Evolutionary conservation across 2,888 invertebrate species (phyloP).

Genomic region (Aporophyla lueneburgensis): DNA sequence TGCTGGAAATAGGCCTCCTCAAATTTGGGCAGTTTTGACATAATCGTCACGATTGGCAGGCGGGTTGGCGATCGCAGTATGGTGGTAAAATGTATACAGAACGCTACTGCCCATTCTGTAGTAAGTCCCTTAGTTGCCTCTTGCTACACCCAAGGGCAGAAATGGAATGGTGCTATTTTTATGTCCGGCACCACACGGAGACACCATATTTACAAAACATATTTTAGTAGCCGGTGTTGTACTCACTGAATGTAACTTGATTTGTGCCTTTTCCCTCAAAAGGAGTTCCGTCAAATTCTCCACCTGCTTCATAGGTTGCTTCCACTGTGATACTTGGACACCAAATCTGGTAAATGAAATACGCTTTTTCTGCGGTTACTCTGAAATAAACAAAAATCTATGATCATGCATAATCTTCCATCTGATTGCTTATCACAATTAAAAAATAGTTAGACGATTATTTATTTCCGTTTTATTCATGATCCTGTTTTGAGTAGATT

Average conservation of each 20-base stretch:
- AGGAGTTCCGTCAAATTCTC: neutral
- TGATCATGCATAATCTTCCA: too few relatives aligned
- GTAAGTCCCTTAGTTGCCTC: too few relatives aligned
- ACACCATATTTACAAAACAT: neutral
- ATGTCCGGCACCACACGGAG: too few relatives aligned
- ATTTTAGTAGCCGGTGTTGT: neutral
- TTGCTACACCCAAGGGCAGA: too few relatives aligned
- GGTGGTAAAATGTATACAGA: too few relatives aligned
- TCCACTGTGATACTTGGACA: conserved; percentile 34
- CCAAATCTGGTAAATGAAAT: conserved; percentile 31
- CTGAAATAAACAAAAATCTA: conserved; percentile 9
- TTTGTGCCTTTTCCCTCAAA: conserved; percentile 22
- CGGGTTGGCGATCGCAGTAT: too few relatives aligned
- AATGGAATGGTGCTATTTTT: too few relatives aligned
- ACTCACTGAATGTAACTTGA: conserved; percentile 24
- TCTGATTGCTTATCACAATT: neutral
- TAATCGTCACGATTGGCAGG: too few relatives aligned
- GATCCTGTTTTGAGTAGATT: neutral
- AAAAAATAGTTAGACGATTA: too few relatives aligned
- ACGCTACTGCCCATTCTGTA: too few relatives aligned
- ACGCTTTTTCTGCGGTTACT: conserved; percentile 2
- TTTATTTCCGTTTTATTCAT: neutral
- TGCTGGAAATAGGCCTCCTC: too few relatives aligned
- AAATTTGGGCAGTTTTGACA: too few relatives aligned
- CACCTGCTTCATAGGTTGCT: conserved; percentile 8